phyloP scores from a whole-genome alignment of 2,888 invertebrate genomes.

The Aleiodes alternator region DNA sequence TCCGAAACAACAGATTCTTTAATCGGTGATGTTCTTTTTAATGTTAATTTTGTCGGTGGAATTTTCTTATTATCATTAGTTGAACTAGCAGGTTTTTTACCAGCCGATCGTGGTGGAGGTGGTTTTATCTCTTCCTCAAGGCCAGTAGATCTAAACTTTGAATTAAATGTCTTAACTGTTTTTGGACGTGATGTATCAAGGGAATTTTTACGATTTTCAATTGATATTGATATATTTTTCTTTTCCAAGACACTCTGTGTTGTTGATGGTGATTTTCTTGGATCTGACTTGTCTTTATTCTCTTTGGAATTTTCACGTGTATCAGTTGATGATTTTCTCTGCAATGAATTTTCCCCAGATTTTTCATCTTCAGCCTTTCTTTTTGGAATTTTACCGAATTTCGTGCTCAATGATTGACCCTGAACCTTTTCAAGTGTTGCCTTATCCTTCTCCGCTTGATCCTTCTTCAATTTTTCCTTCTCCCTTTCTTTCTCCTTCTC shows the following conservation, averaged over 20 bases:
- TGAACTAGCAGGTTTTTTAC: constrained; percentile 78
- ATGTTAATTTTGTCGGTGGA: constrained; percentile 74
- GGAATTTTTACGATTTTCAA: constrained; percentile 83
- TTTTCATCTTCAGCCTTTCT: constrained; percentile 78
- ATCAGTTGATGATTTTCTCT: constrained; percentile 68
- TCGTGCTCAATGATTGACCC: constrained; percentile 81
- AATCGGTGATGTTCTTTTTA: constrained; percentile 75
- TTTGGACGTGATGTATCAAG: constrained; percentile 85
- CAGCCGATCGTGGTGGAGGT: constrained; percentile 85
- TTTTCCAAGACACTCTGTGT: constrained; percentile 73
- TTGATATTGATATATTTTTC: constrained; percentile 87
- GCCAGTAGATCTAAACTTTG: constrained; percentile 94
- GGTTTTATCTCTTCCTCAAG: constrained; percentile 91
- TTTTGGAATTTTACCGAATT: constrained; percentile 88
- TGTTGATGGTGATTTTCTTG: constrained; percentile 67
- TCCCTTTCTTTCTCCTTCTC: constrained; percentile 75
- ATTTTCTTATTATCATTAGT: constrained; percentile 66
- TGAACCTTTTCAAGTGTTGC: constrained; percentile 82
- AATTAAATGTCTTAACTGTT: constrained; percentile 94
- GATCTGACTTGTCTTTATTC: constrained; percentile 71
- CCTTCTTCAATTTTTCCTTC: constrained; percentile 75
- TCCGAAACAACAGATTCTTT: constrained; percentile 78
- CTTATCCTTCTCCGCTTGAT: constrained; percentile 82
- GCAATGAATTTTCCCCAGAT: constrained; percentile 56
- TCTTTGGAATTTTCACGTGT: constrained; percentile 71